Percentiles rank a stretch among this genome's conserved stretches.
phyloP scores from a whole-genome alignment of 2,797 vertebrate species.

The Neosilurus hyrtlii region DNA sequence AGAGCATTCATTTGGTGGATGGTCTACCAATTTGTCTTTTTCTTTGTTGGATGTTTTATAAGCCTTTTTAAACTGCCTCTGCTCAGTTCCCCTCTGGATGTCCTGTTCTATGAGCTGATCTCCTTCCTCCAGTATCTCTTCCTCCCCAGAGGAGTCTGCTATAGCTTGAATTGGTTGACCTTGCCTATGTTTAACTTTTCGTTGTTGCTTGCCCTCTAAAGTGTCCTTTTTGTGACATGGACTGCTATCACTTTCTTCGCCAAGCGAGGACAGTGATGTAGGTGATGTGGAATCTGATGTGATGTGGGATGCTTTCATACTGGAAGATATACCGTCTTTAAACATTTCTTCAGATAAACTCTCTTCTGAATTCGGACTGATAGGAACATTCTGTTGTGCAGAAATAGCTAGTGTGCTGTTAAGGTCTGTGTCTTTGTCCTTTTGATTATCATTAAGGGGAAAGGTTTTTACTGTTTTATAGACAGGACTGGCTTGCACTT shows the following conservation, averaged over 20 bases:
- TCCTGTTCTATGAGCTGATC: slow-evolving; percentile 80
- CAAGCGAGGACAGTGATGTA: slow-evolving; percentile 93
- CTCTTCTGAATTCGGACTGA: slow-evolving; percentile 76
- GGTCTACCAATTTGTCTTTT: slow-evolving; percentile 77
- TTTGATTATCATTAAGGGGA: slow-evolving; percentile 33
- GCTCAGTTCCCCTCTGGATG: slow-evolving; percentile 77
- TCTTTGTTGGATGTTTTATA: slow-evolving; percentile 82
- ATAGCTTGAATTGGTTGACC: slow-evolving; percentile 88
- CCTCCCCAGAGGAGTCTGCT: slow-evolving; percentile 96
- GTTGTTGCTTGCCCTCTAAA: slow-evolving; percentile 86
- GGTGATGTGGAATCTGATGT: slow-evolving; percentile 88
- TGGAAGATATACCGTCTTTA: slow-evolving; percentile 89
- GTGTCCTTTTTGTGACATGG: slow-evolving; percentile 85
- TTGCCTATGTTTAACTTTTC: slow-evolving; percentile 88
- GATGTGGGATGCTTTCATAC: slow-evolving; percentile 89
- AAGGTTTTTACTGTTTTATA: slow-evolving; percentile 39
- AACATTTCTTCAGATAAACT: slow-evolving; percentile 89
- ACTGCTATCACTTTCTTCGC: slow-evolving; percentile 97
- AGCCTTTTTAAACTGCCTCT: slow-evolving; percentile 77
- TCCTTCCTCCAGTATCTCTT: slow-evolving; percentile 81
- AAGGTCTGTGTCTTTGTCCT: slow-evolving; percentile 66
- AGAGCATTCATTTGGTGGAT: slow-evolving; percentile 79
- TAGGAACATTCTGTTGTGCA: slow-evolving; percentile 65
- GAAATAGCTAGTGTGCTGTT: slow-evolving; percentile 76
- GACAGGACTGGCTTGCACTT: slow-evolving; percentile 63